Evolutionary conservation across 2,888 invertebrate species (phyloP).

Genomic region (Agonum fuliginosum): DNA sequence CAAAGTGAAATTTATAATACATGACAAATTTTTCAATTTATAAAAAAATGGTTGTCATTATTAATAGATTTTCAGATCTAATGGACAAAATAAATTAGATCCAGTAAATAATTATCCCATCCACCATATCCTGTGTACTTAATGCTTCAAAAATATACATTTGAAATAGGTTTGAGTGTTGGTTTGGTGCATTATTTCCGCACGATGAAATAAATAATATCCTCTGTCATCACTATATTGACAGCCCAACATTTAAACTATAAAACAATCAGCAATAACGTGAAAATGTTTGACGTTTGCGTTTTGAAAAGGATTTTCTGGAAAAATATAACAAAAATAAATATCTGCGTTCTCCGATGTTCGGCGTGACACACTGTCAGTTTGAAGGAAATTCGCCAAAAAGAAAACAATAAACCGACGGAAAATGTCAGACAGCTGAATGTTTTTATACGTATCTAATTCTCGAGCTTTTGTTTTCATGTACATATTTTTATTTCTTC

Average conservation of each 20-base stretch:
- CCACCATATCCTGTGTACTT: too few species aligned
- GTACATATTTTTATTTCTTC: background rate
- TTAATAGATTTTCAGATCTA: too few species aligned
- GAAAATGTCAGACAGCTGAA: slow-evolving; percentile 31
- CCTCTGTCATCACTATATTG: background rate
- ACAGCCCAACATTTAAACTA: background rate
- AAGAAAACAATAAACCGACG: slow-evolving; percentile 38
- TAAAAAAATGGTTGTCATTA: too few species aligned
- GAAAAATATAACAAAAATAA: slow-evolving; percentile 41
- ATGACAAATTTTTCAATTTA: too few species aligned
- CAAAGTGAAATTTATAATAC: too few species aligned
- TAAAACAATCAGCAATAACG: slow-evolving; percentile 12
- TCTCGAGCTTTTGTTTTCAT: slow-evolving; percentile 33
- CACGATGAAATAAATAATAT: slow-evolving; percentile 3
- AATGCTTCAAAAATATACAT: too few species aligned
- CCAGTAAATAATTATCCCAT: too few species aligned
- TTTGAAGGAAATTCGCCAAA: slow-evolving; percentile 12
- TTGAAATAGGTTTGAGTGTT: too few species aligned
- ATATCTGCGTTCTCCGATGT: slow-evolving; percentile 32
- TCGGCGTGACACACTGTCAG: slow-evolving; percentile 45
- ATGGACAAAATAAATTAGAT: too few species aligned
- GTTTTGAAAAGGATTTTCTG: slow-evolving; percentile 24
- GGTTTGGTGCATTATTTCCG: too few species aligned
- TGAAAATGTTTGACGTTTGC: slow-evolving; percentile 35
- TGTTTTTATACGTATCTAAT: slow-evolving; percentile 42